Percentiles rank a stretch among this genome's conserved stretches.
Conservation (phyloP, 2,113 vertebrate species). For the Chunga burmeisteri region DNA sequence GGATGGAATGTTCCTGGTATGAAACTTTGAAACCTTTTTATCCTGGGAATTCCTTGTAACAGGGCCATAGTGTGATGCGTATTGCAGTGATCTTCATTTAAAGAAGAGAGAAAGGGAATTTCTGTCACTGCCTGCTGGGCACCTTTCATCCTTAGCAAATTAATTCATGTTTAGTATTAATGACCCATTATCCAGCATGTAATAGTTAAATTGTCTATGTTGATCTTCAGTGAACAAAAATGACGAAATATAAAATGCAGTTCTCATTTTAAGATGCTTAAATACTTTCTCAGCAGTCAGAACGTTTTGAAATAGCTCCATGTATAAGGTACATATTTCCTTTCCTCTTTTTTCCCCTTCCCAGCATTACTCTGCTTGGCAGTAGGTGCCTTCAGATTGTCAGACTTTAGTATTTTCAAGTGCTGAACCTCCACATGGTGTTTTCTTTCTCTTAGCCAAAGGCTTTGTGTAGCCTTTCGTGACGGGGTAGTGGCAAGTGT, state of each 20-base stretch:
- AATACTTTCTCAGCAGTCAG: background rate
- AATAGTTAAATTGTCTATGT: background rate
- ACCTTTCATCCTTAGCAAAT: background rate
- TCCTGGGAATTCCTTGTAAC: background rate
- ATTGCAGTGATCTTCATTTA: background rate
- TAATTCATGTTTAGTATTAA: background rate
- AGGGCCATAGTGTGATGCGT: fast-evolving
- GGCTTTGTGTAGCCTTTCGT: fast-evolving
- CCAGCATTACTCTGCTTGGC: background rate
- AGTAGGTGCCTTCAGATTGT: background rate
- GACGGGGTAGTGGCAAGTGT: background rate
- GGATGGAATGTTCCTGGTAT: background rate
- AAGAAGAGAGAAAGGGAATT: background rate
- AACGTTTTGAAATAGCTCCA: background rate
- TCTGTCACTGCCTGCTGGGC: background rate
- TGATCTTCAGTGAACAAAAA: background rate
- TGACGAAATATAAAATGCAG: background rate
- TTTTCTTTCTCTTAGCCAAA: background rate
- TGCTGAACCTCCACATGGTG: background rate
- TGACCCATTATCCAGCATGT: background rate
- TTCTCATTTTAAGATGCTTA: background rate
- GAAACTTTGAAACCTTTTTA: background rate
- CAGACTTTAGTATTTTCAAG: background rate
- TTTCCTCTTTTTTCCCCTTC: background rate
- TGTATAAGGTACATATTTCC: background rate